Evolutionary conservation across 2,888 invertebrate species (phyloP).

Genomic region (Parasteatoda lunata): DNA sequence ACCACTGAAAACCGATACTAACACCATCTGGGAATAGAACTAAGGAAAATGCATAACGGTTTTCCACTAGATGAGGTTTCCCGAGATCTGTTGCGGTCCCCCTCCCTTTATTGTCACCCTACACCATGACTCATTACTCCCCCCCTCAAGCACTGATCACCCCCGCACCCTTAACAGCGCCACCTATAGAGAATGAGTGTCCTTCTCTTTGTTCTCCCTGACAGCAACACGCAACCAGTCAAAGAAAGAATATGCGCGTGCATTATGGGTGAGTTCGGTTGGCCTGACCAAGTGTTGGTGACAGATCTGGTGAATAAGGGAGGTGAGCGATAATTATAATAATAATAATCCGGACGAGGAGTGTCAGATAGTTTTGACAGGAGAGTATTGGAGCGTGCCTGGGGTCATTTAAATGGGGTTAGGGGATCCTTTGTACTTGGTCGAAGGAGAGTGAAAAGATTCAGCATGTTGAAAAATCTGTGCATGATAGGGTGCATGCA

Average conservation of each 20-base stretch:
- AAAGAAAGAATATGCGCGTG: conserved; percentile 23
- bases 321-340: conserved; percentile 51
- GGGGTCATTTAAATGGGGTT: background rate
- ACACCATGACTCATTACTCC: conserved; percentile 50
- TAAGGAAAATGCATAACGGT: conserved; percentile 8
- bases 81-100: conserved; percentile 27
- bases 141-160: background rate
- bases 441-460: no score
- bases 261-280: background rate
- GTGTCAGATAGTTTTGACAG: conserved; percentile 45
- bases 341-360: conserved; percentile 29
- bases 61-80: conserved; percentile 26
- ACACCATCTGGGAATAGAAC: conserved; percentile 35
- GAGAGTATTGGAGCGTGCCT: conserved; percentile 22
- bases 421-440: no score
- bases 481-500: no score
- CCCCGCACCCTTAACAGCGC: background rate
- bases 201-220: conserved; percentile 10
- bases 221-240: background rate
- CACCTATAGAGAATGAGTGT: background rate
- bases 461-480: no score
- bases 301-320: conserved; percentile 14
- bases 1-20: conserved; percentile 25
- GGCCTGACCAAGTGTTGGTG: conserved; percentile 6
- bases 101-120: conserved; percentile 45